Conservation (phyloP, 2,888 invertebrate genomes). For the Acanthosepion lycidas region DNA sequence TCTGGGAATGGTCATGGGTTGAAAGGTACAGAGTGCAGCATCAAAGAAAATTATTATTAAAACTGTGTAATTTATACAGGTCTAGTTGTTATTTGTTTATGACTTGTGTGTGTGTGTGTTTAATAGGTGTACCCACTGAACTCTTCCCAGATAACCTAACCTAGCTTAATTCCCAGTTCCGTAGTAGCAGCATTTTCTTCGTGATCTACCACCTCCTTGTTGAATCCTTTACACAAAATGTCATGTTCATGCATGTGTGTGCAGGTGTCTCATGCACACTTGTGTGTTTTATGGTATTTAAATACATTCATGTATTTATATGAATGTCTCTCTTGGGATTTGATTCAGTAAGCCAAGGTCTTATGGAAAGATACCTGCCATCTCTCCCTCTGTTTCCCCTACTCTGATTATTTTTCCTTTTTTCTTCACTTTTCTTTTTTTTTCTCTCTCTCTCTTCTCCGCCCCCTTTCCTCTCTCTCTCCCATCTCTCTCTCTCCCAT, state of each 20-base stretch:
- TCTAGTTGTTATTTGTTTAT: no score
- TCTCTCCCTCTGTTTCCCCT: neutral
- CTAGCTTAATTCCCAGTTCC: neutral
- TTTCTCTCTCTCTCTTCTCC: neutral
- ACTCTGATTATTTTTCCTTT: no score
- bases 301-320: neutral
- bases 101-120: neutral
- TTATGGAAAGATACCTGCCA: neutral
- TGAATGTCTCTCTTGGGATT: constrained; percentile 16
- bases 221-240: no score
- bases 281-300: neutral
- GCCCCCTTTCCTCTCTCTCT: neutral
- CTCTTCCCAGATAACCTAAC: neutral
- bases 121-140: neutral
- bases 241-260: no score
- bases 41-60: no score
- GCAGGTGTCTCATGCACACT: neutral
- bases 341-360: constrained; percentile 33
- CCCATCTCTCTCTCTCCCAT: neutral
- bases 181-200: neutral
- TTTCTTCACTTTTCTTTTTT: neutral
- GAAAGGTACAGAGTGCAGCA: no score
- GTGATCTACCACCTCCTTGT: no score
- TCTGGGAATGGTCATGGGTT: no score
- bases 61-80: no score